Evolutionary conservation across 2,888 invertebrate genomes (phyloP).

Genomic region (Rhagonycha fulva): DNA sequence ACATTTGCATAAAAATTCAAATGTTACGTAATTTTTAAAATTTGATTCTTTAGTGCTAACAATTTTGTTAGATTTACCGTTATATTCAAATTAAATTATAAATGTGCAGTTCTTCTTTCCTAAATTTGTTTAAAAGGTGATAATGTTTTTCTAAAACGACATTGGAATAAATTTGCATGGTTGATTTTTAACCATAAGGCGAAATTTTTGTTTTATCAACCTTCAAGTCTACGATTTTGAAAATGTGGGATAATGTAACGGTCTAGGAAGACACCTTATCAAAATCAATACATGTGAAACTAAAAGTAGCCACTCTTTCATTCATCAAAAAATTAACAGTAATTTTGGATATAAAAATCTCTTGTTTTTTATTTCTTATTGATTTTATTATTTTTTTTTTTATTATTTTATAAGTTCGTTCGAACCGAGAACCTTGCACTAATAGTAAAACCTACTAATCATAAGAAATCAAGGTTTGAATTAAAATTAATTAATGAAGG

Average conservation of each 20-base stretch:
- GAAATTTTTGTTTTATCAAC: not conserved
- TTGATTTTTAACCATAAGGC: not conserved
- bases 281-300: too few species aligned
- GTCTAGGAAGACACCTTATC: not conserved
- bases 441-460: too few species aligned
- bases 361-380: too few species aligned
- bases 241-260: not conserved
- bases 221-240: not conserved
- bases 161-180: not conserved
- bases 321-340: too few species aligned
- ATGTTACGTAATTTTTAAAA: not conserved
- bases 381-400: too few species aligned
- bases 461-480: too few species aligned
- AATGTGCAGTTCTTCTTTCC: not conserved
- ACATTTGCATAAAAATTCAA: not conserved
- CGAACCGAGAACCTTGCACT: too few species aligned
- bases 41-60: not conserved
- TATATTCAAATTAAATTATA: not conserved
- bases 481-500: too few species aligned
- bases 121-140: not conserved
- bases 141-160: not conserved
- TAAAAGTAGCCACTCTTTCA: too few species aligned
- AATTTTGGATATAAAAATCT: too few species aligned
- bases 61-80: not conserved
- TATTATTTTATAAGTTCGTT: too few species aligned